Conservation (phyloP, 1,140 invertebrate genomes). For the Scaptomyza graminum region DNA sequence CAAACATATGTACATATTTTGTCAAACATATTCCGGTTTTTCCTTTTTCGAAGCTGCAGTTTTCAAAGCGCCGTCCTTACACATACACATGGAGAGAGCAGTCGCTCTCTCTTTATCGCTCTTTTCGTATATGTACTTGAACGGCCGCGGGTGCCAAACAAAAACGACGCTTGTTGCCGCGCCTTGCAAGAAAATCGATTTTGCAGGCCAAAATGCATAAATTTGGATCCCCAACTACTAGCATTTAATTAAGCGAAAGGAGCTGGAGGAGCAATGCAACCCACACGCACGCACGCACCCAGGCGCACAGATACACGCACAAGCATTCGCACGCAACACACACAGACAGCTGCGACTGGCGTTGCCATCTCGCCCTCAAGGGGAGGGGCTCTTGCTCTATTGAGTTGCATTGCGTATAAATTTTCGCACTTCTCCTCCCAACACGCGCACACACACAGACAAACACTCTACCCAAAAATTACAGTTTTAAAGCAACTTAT, state of each 20-base stretch:
- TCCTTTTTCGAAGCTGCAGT: constrained; percentile 74
- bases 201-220: constrained; percentile 75
- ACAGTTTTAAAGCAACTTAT: constrained; percentile 58
- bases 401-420: constrained; percentile 41
- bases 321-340: constrained; percentile 33
- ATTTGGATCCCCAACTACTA: constrained; percentile 51
- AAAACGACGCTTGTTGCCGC: constrained; percentile 74
- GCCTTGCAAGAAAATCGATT: constrained; percentile 79
- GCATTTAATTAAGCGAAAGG: constrained; percentile 54
- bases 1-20: constrained; percentile 56
- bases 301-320: constrained; percentile 1
- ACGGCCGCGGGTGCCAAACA: constrained; percentile 33
- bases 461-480: not conserved
- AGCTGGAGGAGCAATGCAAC: constrained; percentile 23
- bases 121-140: constrained; percentile 5
- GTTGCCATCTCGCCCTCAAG: constrained; percentile 40
- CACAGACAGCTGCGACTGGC: constrained; percentile 36
- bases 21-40: constrained; percentile 78
- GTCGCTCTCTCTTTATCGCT: constrained; percentile 31
- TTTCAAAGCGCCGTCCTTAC: constrained; percentile 53
- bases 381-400: constrained; percentile 35
- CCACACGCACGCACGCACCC: constrained; percentile 38
- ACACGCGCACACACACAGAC: constrained; percentile 10
- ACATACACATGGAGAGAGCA: constrained; percentile 36
- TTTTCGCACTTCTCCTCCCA: constrained; percentile 47